phyloP scores from a whole-genome alignment of 2,888 invertebrate genomes.

The Spisula solida region DNA sequence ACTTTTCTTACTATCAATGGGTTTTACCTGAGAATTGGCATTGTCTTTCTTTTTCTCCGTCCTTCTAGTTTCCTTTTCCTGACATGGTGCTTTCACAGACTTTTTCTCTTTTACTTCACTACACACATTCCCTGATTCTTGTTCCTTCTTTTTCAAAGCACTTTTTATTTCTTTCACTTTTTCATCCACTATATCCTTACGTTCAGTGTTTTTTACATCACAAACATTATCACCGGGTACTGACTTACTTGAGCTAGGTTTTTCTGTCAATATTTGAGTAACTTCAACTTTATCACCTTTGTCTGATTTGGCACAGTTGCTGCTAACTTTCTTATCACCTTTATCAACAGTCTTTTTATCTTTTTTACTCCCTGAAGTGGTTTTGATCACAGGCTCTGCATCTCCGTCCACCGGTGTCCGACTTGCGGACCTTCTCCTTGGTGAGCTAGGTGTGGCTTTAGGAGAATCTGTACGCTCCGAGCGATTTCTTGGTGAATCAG shows the following conservation, averaged over 20 bases:
- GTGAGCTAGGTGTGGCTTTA: slow-evolving; percentile 38
- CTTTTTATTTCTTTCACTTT: slow-evolving; percentile 61
- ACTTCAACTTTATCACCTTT: slow-evolving; percentile 34
- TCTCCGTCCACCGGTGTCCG: slow-evolving; percentile 59
- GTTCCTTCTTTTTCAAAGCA: slow-evolving; percentile 57
- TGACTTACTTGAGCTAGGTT: slow-evolving; percentile 53
- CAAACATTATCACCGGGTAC: slow-evolving; percentile 47
- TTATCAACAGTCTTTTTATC: slow-evolving; percentile 56
- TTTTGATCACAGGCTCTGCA: slow-evolving; percentile 62
- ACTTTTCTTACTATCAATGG: slow-evolving; percentile 34
- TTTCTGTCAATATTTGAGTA: slow-evolving; percentile 36
- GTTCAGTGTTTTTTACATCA: slow-evolving; percentile 10
- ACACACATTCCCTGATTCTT: slow-evolving; percentile 51
- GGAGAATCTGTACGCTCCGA: slow-evolving; percentile 55
- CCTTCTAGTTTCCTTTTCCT: slow-evolving; percentile 43
- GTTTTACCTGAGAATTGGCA: slow-evolving; percentile 48
- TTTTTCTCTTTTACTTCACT: slow-evolving; percentile 58
- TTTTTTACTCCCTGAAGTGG: slow-evolving; percentile 59
- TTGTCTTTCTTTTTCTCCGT: slow-evolving; percentile 58
- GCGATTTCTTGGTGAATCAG: slow-evolving; percentile 57
- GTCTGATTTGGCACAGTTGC: slow-evolving; percentile 55
- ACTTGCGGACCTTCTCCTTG: slow-evolving; percentile 41
- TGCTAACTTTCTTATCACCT: slow-evolving; percentile 57
- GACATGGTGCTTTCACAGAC: slow-evolving; percentile 34
- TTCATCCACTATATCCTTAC: slow-evolving; percentile 52